Conservation (phyloP, 2,888 invertebrate genomes). For the Mesorhabditis sp. region DNA sequence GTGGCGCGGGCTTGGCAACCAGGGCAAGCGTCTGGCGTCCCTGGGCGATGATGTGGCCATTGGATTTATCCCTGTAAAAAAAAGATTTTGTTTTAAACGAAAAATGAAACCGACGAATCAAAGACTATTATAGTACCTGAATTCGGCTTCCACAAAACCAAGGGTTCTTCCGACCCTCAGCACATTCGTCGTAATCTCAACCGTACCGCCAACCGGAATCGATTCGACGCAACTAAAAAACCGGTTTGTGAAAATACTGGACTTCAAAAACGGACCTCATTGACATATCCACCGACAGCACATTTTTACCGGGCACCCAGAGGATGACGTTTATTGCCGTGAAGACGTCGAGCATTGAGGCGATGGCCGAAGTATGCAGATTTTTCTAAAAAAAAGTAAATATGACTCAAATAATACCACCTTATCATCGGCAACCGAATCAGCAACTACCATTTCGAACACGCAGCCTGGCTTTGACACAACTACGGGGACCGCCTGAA, state of each 20-base stretch:
- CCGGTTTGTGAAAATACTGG: too few relatives aligned
- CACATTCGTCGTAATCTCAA: neutral
- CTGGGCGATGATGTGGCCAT: neutral
- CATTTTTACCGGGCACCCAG: neutral
- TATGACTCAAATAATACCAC: neutral
- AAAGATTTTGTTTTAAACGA: neutral
- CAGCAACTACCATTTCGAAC: neutral
- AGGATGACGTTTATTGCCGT: neutral
- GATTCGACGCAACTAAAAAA: neutral
- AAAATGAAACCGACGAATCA: neutral
- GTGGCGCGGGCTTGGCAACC: neutral
- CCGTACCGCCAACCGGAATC: neutral
- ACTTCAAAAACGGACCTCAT: neutral
- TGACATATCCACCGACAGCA: neutral
- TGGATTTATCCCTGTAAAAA: neutral
- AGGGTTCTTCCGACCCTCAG: neutral
- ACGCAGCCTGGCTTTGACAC: neutral
- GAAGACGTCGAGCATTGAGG: neutral
- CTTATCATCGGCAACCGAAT: neutral
- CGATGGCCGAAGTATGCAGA: neutral
- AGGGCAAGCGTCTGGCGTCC: conserved; percentile 3
- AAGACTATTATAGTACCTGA: neutral
- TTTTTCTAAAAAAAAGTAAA: neutral
- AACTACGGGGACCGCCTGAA: neutral
- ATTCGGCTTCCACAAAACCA: conserved; percentile 1